phyloP scores from a whole-genome alignment of 2,888 invertebrate species.

The Catocala sponsa region DNA sequence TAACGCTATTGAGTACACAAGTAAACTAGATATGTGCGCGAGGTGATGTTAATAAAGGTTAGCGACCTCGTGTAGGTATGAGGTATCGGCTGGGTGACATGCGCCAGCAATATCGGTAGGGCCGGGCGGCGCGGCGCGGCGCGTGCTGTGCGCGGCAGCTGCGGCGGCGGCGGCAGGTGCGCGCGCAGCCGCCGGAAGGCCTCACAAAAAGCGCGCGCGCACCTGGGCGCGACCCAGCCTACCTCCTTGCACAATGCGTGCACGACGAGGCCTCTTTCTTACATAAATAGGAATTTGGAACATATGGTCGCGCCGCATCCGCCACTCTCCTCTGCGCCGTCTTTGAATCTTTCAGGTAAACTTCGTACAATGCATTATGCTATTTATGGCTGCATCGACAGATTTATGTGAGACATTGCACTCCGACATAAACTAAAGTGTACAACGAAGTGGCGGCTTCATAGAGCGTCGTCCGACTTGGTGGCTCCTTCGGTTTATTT shows the following conservation, averaged over 20 bases:
- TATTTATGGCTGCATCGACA: slow-evolving; percentile 23
- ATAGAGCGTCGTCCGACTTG: not conserved
- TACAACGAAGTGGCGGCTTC: slow-evolving; percentile 3
- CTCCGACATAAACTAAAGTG: slow-evolving; percentile 5
- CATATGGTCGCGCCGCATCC: slow-evolving; percentile 67
- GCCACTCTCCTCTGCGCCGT: slow-evolving; percentile 20
- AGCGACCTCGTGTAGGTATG: slow-evolving; percentile 31
- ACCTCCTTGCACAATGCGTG: slow-evolving; percentile 81
- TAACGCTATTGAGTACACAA: slow-evolving; percentile 28
- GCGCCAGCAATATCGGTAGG: too few species aligned
- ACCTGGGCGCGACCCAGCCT: slow-evolving; percentile 75
- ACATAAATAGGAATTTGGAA: slow-evolving; percentile 66
- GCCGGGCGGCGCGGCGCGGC: too few species aligned
- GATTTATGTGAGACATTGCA: slow-evolving; percentile 28
- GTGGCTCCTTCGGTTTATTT: slow-evolving; percentile 14
- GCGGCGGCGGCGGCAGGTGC: slow-evolving; percentile 73
- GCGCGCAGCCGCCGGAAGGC: slow-evolving; percentile 85
- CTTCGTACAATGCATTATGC: slow-evolving; percentile 30
- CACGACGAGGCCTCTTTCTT: slow-evolving; percentile 57
- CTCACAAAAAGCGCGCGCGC: slow-evolving; percentile 83
- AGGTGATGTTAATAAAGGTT: slow-evolving; percentile 31
- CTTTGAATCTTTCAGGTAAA: slow-evolving; percentile 41
- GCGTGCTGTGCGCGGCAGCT: slow-evolving; percentile 25
- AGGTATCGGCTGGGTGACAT: slow-evolving; percentile 2
- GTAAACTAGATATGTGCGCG: slow-evolving; percentile 29